These are phyloP conservation scores for Didymodactylos carnosus DNA, from an alignment of 2,888 invertebrate genomes.

Conservation along the genomic window DNA sequence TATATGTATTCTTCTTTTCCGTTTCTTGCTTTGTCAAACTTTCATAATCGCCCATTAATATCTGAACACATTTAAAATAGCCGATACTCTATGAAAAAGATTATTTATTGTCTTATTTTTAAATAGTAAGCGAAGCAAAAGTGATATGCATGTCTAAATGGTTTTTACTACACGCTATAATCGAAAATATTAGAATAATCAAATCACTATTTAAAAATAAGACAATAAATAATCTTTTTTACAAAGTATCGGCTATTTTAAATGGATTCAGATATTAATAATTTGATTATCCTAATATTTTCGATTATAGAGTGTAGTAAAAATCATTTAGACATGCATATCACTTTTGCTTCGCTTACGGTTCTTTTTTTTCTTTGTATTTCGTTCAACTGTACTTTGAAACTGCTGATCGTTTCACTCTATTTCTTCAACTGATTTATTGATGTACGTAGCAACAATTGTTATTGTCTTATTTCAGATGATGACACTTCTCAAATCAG, in stretches of 20 bases:
- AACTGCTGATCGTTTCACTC: background rate
- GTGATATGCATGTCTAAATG: no score
- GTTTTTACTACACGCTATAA: no score
- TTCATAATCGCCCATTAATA: conserved; percentile 49
- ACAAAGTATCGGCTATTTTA: conserved; percentile 21
- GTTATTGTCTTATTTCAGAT: background rate
- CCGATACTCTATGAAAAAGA: background rate
- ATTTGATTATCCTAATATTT: no score
- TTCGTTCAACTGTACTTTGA: background rate
- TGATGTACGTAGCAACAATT: background rate
- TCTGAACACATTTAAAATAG: conserved; percentile 28
- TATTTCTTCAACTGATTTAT: background rate
- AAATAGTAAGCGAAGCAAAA: no score
- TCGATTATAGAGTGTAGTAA: no score
- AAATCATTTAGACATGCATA: no score
- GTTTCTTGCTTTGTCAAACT: conserved; percentile 50
- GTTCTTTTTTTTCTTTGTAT: background rate
- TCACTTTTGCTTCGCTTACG: no score
- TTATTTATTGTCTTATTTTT: background rate
- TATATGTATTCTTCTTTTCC: conserved; percentile 54
- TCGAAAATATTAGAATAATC: no score
- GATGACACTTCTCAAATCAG: background rate
- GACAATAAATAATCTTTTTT: background rate
- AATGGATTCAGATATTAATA: conserved; percentile 39
- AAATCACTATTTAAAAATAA: background rate